A percentile compares a stretch with the other conserved stretches of the same genome.
These are phyloP conservation scores for Oscheius sp. DNA, from an alignment of 2,888 invertebrate genomes.

Conservation along the genomic window DNA sequence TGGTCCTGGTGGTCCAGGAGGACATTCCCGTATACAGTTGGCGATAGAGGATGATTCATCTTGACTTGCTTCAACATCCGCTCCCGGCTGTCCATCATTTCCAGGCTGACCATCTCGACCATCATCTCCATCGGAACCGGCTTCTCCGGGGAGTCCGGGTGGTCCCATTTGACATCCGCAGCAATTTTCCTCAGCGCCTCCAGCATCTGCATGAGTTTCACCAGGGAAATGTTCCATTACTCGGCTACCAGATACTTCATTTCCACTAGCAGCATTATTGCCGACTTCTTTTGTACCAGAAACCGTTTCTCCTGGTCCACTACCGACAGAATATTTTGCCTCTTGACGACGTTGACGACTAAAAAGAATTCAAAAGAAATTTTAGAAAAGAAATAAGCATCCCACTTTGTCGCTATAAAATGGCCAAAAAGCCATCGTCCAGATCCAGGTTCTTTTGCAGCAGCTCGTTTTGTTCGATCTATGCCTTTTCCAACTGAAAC, in stretches of 20 bases:
- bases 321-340: constrained; percentile 9
- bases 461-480: constrained; percentile 37
- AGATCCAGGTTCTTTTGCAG: not conserved
- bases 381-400: not conserved
- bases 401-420: constrained; percentile 37
- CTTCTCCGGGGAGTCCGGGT: constrained; percentile 51
- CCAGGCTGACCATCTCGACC: constrained; percentile 59
- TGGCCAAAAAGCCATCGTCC: constrained; percentile 66
- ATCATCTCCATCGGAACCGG: constrained; percentile 46
- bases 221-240: too few species aligned
- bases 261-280: not conserved
- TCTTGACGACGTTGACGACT: constrained; percentile 29
- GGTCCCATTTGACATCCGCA: constrained; percentile 44
- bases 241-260: constrained; percentile 25
- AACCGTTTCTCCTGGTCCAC: not conserved
- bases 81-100: constrained; percentile 60
- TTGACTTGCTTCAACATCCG: constrained; percentile 34
- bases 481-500: constrained; percentile 61
- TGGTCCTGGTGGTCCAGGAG: constrained; percentile 62
- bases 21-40: constrained; percentile 63
- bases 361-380: not conserved
- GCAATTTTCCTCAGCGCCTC: constrained; percentile 17
- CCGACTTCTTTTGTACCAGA: constrained; percentile 2
- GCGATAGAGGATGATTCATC: constrained; percentile 38
- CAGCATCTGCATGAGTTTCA: not conserved